These are phyloP conservation scores for Pachyseris speciosa DNA, from an alignment of 64 coral and sea anemone genomes.

Conservation along the genomic window DNA sequence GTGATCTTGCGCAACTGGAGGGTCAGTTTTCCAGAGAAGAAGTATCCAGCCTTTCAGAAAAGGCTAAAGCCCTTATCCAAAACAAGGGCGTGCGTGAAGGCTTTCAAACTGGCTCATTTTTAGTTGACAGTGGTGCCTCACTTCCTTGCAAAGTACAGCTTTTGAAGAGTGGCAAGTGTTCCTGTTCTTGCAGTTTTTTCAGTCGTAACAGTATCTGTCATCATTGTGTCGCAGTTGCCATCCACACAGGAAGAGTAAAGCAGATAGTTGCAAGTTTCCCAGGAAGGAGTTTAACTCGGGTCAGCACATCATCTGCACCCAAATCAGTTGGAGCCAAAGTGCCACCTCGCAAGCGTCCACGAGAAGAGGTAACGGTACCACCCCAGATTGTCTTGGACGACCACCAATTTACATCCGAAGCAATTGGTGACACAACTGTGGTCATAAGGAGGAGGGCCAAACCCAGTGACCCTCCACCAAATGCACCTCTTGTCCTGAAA, in stretches of 20 bases:
- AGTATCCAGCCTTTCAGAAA: slow-evolving; percentile 52
- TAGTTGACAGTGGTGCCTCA: slow-evolving; percentile 48
- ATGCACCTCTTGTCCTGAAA: slow-evolving; percentile 44
- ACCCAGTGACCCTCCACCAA: slow-evolving; percentile 45
- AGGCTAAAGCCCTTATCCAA: slow-evolving; percentile 48
- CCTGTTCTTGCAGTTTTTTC: slow-evolving; percentile 41
- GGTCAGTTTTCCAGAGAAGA: slow-evolving; percentile 60
- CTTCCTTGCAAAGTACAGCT: not conserved
- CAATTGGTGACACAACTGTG: slow-evolving; percentile 26
- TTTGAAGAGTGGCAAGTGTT: slow-evolving; percentile 56
- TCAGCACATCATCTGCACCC: slow-evolving; percentile 49
- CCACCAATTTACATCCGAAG: slow-evolving; percentile 25
- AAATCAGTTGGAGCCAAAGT: slow-evolving; percentile 59
- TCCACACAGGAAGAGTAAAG: slow-evolving; percentile 5
- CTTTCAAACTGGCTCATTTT: slow-evolving; percentile 55
- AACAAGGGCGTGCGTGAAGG: slow-evolving; percentile 54
- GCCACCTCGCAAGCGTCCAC: slow-evolving; percentile 37
- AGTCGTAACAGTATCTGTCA: slow-evolving; percentile 38
- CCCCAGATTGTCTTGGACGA: slow-evolving; percentile 31
- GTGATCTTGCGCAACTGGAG: slow-evolving; percentile 54
- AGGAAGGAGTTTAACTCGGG: slow-evolving; percentile 18
- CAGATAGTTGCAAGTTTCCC: slow-evolving; percentile 23
- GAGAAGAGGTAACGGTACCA: slow-evolving; percentile 25
- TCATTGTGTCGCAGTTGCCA: slow-evolving; percentile 56
- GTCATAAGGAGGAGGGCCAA: slow-evolving; percentile 45